A percentile compares a stretch with the other conserved stretches of the same genome.
Conservation (phyloP, 2,797 vertebrate genomes). For the Pelodytes ibericus region DNA sequence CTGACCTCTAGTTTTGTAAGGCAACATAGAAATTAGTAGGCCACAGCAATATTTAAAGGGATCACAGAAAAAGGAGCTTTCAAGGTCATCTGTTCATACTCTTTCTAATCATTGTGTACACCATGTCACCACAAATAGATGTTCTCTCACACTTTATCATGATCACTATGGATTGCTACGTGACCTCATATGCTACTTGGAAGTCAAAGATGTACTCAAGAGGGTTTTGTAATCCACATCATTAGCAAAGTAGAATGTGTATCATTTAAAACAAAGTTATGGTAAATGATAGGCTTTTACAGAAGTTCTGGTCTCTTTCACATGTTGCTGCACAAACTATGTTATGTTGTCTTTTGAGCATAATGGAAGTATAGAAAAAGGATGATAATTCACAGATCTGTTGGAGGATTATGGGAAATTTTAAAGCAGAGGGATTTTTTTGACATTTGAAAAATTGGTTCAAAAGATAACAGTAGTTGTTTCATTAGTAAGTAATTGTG, state of each 20-base stretch:
- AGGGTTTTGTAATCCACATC: neutral
- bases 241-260: neutral
- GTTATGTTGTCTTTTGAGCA: too few species aligned
- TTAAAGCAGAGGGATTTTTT: too few species aligned
- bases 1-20: slow-evolving; percentile 38
- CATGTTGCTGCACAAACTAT: too few species aligned
- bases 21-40: slow-evolving; percentile 27
- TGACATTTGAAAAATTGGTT: too few species aligned
- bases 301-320: too few species aligned
- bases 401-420: too few species aligned
- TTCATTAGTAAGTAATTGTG: too few species aligned
- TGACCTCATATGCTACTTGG: neutral
- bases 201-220: slow-evolving; percentile 1
- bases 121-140: neutral
- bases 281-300: neutral
- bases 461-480: too few species aligned
- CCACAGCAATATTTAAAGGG: slow-evolving; percentile 34
- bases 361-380: too few species aligned
- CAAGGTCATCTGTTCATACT: slow-evolving; percentile 26
- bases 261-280: neutral
- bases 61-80: neutral
- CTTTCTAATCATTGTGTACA: neutral
- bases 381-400: too few species aligned
- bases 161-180: neutral
- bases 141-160: neutral